Base-by-base conservation (phyloP, 1,140 invertebrate species). In the Hylaeus anthracinus region DNA sequence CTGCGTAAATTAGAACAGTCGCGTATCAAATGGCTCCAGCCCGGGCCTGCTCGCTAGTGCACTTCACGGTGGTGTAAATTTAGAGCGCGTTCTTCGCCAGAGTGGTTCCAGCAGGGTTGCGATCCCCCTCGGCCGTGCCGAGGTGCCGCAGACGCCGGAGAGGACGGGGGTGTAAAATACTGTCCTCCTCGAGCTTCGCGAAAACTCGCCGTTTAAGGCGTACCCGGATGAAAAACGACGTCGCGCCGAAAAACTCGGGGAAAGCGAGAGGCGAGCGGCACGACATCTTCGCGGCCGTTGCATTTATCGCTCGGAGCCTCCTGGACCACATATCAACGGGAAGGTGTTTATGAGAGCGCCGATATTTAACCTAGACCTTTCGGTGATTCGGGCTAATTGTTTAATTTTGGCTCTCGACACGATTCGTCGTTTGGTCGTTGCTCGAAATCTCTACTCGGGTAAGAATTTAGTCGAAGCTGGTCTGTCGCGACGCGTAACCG, bases 61-160 rank as follows among this genome's bases (percentile, higher is more conserved):
- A 79, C 82, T 86, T 60, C 45, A 60, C 72, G 37, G 56, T 60
- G 74, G 67, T 51, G 9, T 86, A 82, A 86, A 86, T 86, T 86
- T 83, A 78, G 66, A 78, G 71, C 69, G 73, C 55, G 77, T 77
- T 76, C 70, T 56, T 76, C 60, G 71, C 60, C 37, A 56, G 70
- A 74, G 70, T 74, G 82, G 64, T 73, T 69, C 66, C 56, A 43
- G 65, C 53, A 66, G 79, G 72, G 75, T 73, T 72, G 81, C 64
- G 56, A 76, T 71, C 65, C 60, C 69, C 58, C 48, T 48, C 45
- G 48, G 53, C 70, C 71, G 41, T 39, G 64, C 51, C 51, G 63
- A 41, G n/a, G 6, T 51, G 9, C n/a, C 45, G 26, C 55, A 60
- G 78, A 74, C 79, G 48, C 55, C 51, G 63, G n/a, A 51, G 58